Conservation (phyloP, 2,797 vertebrate species). For the Anabacerthia variegaticeps region DNA sequence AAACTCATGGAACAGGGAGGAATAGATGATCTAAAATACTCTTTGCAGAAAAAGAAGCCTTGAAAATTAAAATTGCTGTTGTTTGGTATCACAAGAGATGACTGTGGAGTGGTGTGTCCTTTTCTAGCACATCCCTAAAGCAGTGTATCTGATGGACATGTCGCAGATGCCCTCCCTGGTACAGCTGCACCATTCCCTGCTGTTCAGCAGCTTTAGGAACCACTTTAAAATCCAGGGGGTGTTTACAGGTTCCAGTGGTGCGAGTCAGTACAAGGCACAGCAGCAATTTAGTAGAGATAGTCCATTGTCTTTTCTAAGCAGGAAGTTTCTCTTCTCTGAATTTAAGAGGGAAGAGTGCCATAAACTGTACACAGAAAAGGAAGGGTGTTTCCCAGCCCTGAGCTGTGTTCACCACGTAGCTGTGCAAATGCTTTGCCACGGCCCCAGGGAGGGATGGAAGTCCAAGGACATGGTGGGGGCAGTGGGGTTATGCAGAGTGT, state of each 20-base stretch:
- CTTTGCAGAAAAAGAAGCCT: background rate
- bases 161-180: background rate
- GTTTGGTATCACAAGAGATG: background rate
- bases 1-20: background rate
- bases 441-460: background rate
- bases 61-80: background rate
- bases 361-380: background rate
- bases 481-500: too few species aligned
- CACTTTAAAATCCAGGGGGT: background rate
- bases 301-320: background rate
- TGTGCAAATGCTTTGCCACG: background rate
- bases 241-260: background rate
- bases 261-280: background rate
- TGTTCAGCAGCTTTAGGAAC: background rate
- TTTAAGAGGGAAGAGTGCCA: background rate
- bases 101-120: background rate
- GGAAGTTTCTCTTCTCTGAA: background rate
- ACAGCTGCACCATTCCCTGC: fast-evolving
- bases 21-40: background rate
- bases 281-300: background rate
- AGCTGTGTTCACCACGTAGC: background rate
- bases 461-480: background rate
- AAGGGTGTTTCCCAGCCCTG: background rate
- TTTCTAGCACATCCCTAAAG: background rate
- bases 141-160: background rate